A percentile compares a stretch with the other conserved stretches of the same genome.
These are phyloP conservation scores for Oreohelix idahoensis DNA, from an alignment of 1,140 invertebrate genomes.

Conservation along the genomic window DNA sequence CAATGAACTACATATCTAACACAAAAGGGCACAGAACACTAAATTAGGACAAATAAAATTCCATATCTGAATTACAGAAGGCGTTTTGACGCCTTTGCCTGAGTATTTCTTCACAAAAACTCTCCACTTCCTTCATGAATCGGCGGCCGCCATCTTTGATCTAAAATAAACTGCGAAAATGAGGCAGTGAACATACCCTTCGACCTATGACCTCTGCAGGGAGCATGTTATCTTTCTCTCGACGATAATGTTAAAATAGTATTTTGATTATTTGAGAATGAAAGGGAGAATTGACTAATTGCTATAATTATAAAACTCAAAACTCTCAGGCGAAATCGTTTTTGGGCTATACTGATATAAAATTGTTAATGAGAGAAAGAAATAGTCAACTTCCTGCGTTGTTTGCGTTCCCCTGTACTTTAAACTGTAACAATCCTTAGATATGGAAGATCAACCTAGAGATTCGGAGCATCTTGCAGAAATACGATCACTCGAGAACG, in stretches of 20 bases:
- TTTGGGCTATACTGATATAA: too few relatives aligned
- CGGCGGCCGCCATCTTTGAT: constrained; percentile 38
- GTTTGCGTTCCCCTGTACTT: too few relatives aligned
- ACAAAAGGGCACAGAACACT: background rate
- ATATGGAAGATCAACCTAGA: background rate
- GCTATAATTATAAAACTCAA: too few relatives aligned
- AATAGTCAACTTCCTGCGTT: too few relatives aligned
- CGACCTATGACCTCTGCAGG: constrained; percentile 20
- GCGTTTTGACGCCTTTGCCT: constrained; percentile 3
- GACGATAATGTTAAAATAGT: too few relatives aligned
- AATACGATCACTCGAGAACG: background rate
- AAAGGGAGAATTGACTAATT: too few relatives aligned
- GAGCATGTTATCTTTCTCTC: too few relatives aligned
- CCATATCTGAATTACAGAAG: background rate
- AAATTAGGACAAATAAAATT: background rate
- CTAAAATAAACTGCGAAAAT: constrained; percentile 19
- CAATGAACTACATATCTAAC: constrained; percentile 35
- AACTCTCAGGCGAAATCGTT: too few relatives aligned
- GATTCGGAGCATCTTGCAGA: background rate
- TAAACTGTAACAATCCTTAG: too few relatives aligned
- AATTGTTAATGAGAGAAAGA: too few relatives aligned
- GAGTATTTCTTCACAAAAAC: background rate
- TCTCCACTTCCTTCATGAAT: constrained; percentile 27
- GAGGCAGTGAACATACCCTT: constrained; percentile 25
- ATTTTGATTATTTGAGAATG: too few relatives aligned